These are phyloP conservation scores for Tridacna gigas DNA, from an alignment of 2,888 invertebrate species.

Conservation along the genomic window DNA sequence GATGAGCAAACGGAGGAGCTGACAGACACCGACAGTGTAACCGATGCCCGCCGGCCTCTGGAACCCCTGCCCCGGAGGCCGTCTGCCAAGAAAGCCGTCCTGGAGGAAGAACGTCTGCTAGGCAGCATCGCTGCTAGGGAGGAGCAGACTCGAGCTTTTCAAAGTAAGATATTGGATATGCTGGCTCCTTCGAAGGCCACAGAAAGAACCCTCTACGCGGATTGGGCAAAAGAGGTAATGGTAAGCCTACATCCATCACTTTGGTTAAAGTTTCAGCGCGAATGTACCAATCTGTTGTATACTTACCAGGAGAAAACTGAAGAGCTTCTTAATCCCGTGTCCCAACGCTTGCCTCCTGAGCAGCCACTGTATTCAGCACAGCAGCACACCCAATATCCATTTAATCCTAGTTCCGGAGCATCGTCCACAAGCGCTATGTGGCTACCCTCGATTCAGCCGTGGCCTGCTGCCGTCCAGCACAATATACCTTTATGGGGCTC, in stretches of 20 bases:
- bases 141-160: slow-evolving; percentile 44
- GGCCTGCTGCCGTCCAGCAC: too few relatives aligned
- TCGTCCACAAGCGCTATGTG: too few relatives aligned
- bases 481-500: too few relatives aligned
- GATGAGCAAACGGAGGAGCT: slow-evolving; percentile 17
- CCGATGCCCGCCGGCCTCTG: slow-evolving; percentile 29
- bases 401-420: too few relatives aligned
- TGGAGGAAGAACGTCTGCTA: slow-evolving; percentile 47
- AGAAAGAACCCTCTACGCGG: slow-evolving; percentile 37
- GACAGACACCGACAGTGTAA: slow-evolving; percentile 22
- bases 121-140: slow-evolving; percentile 43
- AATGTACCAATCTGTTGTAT: slow-evolving; percentile 41
- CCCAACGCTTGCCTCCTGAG: too few relatives aligned
- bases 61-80: slow-evolving; percentile 33
- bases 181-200: slow-evolving; percentile 44
- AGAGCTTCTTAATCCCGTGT: too few relatives aligned
- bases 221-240: slow-evolving; percentile 49
- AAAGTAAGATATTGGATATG: slow-evolving; percentile 43
- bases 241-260: slow-evolving; percentile 42
- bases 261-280: slow-evolving; percentile 42
- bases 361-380: too few relatives aligned
- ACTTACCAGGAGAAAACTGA: slow-evolving; percentile 46
- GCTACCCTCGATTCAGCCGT: too few relatives aligned
- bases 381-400: too few relatives aligned
- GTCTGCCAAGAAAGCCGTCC: slow-evolving; percentile 13